phyloP scores from a whole-genome alignment of 2,797 vertebrate genomes.

The Poeciliopsis presidionis region DNA sequence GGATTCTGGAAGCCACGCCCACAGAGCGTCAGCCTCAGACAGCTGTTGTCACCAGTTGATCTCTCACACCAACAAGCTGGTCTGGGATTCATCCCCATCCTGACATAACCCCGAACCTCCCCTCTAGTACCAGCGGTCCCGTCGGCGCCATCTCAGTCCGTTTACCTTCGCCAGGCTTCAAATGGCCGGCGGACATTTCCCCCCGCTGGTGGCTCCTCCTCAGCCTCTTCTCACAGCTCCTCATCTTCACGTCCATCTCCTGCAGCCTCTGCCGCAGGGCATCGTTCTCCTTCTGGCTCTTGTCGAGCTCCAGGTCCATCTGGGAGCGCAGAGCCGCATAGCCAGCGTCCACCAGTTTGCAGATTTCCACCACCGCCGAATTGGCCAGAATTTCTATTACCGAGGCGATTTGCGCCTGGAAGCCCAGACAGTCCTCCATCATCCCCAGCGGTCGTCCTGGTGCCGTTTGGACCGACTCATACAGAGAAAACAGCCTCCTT shows the following conservation, averaged over 20 bases:
- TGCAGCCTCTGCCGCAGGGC: slow-evolving; percentile 75
- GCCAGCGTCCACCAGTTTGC: slow-evolving; percentile 82
- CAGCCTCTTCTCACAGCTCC: slow-evolving; percentile 75
- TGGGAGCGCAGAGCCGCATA: slow-evolving; percentile 78
- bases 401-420: slow-evolving; percentile 82
- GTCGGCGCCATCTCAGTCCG: neutral
- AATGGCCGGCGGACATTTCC: slow-evolving; percentile 44
- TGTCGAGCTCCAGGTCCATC: slow-evolving; percentile 73
- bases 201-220: slow-evolving; percentile 68
- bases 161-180: slow-evolving; percentile 60
- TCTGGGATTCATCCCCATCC: neutral
- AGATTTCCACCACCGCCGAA: slow-evolving; percentile 83
- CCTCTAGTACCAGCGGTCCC: neutral
- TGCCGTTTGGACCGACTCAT: slow-evolving; percentile 6
- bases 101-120: neutral
- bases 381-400: slow-evolving; percentile 82
- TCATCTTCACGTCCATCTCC: slow-evolving; percentile 76
- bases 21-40: neutral
- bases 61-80: neutral
- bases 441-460: slow-evolving; percentile 21
- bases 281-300: slow-evolving; percentile 77
- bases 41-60: neutral
- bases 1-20: neutral
- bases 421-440: slow-evolving; percentile 80
- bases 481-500: neutral